Base-by-base conservation (phyloP, 1,140 invertebrate species). In the Tetramorium parvispinum region DNA sequence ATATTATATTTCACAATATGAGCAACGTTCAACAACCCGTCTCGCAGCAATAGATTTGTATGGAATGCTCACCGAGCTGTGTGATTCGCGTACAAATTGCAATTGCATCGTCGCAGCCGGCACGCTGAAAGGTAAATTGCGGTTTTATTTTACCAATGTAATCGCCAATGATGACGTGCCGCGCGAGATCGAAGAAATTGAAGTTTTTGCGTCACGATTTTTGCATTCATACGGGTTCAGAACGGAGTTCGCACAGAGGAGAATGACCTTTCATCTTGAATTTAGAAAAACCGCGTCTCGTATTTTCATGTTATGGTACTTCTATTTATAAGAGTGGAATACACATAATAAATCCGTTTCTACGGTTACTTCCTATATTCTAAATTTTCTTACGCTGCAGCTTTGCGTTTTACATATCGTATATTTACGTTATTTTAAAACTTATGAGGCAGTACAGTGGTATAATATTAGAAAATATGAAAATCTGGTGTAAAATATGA, bases 141-240 rank as follows among this genome's bases (percentile, higher is more conserved):
- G 10, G 27, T 83, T 83, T 83, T 83, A 83, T 83, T 83, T 75
- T 24, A 21, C 53, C 37, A 37, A 61, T 73, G 40, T 73, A 71
- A 82, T 70, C 37, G 18, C 40, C 77, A 59, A 75, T 83, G 51
- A 46, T 32, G 11, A 43, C 21, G 3, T 10, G n/a, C 18, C 24
- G 51, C 65, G 21, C 24, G 55, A 55, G 18, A 59, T 83, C n/a
- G n/a, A 83, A 59, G 40, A 70, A 49, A 49, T 32, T 59, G 24
- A 21, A 82, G 46, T 59, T 59, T 82, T 71, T 71, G 49, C 49
- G 13, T 70, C 37, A 71, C 51, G 1, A 82, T 10, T 71, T 82
- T 46, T 43, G 49, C 21, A n/a, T 40, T 0, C 49, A 18, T 32
- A 71, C 5, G 4, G 0, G 16, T 27, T 7, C 13, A 18, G 24